phyloP scores from a whole-genome alignment of 2,797 vertebrate genomes.

The Rhinoraja longicauda region DNA sequence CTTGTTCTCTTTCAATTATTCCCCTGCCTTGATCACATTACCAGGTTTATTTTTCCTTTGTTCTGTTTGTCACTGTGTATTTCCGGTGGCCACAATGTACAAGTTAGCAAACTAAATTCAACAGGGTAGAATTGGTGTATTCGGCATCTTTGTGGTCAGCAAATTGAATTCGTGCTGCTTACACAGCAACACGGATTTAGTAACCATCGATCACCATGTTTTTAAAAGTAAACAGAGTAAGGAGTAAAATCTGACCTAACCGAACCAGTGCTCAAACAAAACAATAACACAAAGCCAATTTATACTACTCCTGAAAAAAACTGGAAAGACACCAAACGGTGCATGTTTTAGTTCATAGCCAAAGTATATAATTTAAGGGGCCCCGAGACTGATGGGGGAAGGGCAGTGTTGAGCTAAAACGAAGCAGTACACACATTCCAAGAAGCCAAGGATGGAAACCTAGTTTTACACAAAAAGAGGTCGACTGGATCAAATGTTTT shows the following conservation, averaged over 20 bases:
- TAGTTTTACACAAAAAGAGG: neutral
- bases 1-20: neutral
- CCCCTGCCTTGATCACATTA: neutral
- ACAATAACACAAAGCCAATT: constrained; percentile 26
- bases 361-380: neutral
- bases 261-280: neutral
- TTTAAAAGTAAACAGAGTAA: constrained; percentile 8
- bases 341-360: neutral
- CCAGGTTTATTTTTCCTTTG: neutral
- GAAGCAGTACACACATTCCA: neutral
- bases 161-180: constrained; percentile 32
- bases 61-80: neutral
- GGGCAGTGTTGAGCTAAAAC: neutral
- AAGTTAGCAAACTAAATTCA: neutral
- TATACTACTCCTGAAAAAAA: neutral
- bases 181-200: constrained; percentile 23
- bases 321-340: constrained; percentile 21
- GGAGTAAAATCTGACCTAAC: neutral
- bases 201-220: constrained; percentile 8
- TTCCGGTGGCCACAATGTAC: neutral
- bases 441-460: neutral
- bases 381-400: neutral
- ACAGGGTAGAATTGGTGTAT: neutral
- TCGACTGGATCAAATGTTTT: neutral
- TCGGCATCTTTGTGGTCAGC: neutral